These are phyloP conservation scores for Meteorus cinctellus DNA, from an alignment of 2,888 invertebrate species.

Conservation along the genomic window DNA sequence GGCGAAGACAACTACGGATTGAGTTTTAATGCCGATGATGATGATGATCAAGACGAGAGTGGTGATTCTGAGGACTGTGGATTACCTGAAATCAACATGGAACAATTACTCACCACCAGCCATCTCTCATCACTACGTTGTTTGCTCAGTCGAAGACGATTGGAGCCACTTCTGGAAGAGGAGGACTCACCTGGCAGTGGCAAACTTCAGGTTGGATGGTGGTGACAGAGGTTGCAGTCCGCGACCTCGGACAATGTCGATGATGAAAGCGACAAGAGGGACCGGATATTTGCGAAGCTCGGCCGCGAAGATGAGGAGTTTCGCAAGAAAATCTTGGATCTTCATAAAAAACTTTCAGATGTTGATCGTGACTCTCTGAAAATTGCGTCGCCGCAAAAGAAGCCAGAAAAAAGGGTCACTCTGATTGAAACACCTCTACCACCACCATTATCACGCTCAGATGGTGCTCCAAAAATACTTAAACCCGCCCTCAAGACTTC, in stretches of 20 bases:
- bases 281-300: constrained; percentile 63
- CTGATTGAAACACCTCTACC: constrained; percentile 26
- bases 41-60: constrained; percentile 84
- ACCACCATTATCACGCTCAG: neutral
- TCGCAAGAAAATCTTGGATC: constrained; percentile 68
- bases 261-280: constrained; percentile 58
- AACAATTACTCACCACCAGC: constrained; percentile 64
- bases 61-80: constrained; percentile 60
- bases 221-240: constrained; percentile 72
- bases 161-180: constrained; percentile 89
- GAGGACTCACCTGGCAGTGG: constrained; percentile 78
- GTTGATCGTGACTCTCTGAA: constrained; percentile 48
- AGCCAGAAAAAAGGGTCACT: constrained; percentile 22
- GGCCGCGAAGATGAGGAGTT: constrained; percentile 70
- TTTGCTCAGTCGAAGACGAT: constrained; percentile 79
- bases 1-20: constrained; percentile 68
- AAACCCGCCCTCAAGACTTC: constrained; percentile 26
- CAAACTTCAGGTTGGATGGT: constrained; percentile 70
- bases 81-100: constrained; percentile 69
- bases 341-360: constrained; percentile 64
- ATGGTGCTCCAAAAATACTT: constrained; percentile 18
- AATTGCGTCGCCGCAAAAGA: constrained; percentile 25
- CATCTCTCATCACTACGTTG: constrained; percentile 65
- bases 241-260: constrained; percentile 56
- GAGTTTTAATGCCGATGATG: constrained; percentile 75